Base-by-base conservation (phyloP, 2,888 invertebrate species). In the Pristionchus entomophagus region DNA sequence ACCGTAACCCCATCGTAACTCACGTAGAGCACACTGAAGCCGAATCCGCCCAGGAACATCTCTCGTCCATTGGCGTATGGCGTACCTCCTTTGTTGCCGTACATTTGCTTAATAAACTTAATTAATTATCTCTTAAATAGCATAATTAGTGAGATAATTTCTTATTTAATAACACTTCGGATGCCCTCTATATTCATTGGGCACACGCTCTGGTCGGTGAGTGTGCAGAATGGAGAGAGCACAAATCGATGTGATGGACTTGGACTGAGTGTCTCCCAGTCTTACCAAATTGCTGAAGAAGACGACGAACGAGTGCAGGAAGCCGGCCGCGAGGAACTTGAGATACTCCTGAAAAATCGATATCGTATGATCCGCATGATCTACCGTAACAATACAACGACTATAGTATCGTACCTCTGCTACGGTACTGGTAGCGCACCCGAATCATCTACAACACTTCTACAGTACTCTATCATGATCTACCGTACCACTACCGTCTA, bases 291-390 rank as follows among this genome's bases (percentile, higher is more conserved):
- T n/a, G 32, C 85, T 45, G 65, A 51, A 69, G 85, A 87, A 78
- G 56, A 87, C 65, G 35, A 85, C 59, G 19, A 62, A 10, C 17
- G 85, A 80, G 62, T 87, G 87, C 32, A 85, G 49, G 19, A 73
- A 0, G 32, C 82, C 87, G 41, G 49, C 59, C 8, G 49, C 3
- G n/a, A 73, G 35, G 35, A 69, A 82, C n/a, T 45, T 56, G 41
- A 86, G 8, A 49, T 87, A 85, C 26, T 82, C 62, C 62, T 77
- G 69, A 53, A 73, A 51, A 56, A 56, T 26, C 6, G 45, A 45
- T 56, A 38, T 3, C 14, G 35, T 82, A n/a, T n/a, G n/a, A n/a
- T n/a, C n/a, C n/a, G n/a, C n/a, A n/a, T n/a, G n/a, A 53, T 35
- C n/a, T 17, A 56, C 19, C 12, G 29, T n/a, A 82, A 35, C 38